These are phyloP conservation scores for Chelonus insularis DNA, from an alignment of 1,140 invertebrate species.

Conservation along the genomic window DNA sequence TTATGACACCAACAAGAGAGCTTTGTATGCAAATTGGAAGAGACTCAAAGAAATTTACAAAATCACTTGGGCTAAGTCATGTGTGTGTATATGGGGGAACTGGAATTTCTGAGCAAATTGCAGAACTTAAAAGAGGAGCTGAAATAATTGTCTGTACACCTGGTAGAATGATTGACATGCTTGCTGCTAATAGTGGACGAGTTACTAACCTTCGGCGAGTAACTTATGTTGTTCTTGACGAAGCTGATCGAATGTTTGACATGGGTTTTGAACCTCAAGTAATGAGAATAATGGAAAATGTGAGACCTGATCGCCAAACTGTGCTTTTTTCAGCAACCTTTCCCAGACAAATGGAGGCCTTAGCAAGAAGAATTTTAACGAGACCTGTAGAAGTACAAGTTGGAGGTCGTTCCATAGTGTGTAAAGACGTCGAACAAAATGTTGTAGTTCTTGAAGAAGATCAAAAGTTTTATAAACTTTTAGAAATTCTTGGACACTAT, in stretches of 20 bases:
- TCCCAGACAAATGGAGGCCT: conserved; percentile 97
- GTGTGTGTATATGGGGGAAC: conserved; percentile 99
- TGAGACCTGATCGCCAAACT: conserved; percentile 95
- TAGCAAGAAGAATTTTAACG: conserved; percentile 89
- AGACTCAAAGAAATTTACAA: conserved; percentile 95
- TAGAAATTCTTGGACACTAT: conserved; percentile 94
- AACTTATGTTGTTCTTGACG: conserved; percentile 97
- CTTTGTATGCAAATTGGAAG: conserved; percentile 98
- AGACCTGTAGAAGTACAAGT: conserved; percentile 98
- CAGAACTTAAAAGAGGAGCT: conserved; percentile 95
- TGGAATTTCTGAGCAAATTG: conserved; percentile 96
- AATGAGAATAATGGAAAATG: conserved; percentile 97
- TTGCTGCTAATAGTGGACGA: conserved; percentile 94
- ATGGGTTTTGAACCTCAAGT: conserved; percentile 99
- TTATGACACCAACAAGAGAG: conserved; percentile 98
- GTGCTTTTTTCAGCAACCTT: conserved; percentile 99
- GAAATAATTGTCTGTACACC: conserved; percentile 99
- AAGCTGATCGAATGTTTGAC: conserved; percentile 99
- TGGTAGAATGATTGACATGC: conserved; percentile 99
- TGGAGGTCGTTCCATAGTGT: conserved; percentile 97
- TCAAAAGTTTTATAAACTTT: conserved; percentile 95
- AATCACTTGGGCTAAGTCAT: conserved; percentile 80
- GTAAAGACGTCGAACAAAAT: conserved; percentile 97
- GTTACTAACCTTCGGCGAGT: conserved; percentile 95
- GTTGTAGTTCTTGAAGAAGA: conserved; percentile 94